These are phyloP conservation scores for Dipodomys stephensi DNA, from an alignment of 2,113 vertebrate species.

Conservation along the genomic window DNA sequence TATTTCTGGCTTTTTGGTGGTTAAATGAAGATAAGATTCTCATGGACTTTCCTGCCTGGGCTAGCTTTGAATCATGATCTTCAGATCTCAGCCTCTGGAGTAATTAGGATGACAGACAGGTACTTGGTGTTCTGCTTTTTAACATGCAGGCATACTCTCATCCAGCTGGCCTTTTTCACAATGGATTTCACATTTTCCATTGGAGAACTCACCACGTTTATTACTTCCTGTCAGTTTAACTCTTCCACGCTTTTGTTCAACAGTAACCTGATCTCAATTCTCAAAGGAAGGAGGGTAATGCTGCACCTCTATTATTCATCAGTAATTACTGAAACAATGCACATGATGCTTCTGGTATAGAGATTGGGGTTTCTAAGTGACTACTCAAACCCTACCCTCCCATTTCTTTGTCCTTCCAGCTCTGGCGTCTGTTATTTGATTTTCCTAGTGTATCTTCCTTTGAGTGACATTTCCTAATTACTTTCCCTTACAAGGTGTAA, in stretches of 20 bases:
- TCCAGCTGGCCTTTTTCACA: conserved; percentile 58
- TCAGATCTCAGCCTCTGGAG: no score
- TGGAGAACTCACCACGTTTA: conserved; percentile 32
- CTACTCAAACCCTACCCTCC: neutral
- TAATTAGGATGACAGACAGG: no score
- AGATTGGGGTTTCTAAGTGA: no score
- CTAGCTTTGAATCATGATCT: no score
- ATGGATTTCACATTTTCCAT: conserved; percentile 67
- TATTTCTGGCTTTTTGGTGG: no score
- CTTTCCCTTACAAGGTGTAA: neutral
- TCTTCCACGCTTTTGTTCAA: conserved; percentile 70
- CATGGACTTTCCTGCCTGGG: no score
- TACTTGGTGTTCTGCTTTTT: no score
- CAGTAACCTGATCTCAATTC: conserved; percentile 12
- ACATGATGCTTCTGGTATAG: neutral
- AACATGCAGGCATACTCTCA: neutral
- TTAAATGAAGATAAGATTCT: no score
- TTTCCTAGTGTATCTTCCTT: neutral
- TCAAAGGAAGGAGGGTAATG: neutral
- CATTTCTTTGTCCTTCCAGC: conserved; percentile 31
- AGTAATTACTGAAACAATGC: conserved; percentile 24
- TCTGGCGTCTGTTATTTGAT: neutral
- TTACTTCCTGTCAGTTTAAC: conserved; percentile 72
- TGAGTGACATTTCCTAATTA: neutral
- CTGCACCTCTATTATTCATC: neutral